Conservation (phyloP, 2,888 invertebrate genomes). For the Macaria notata region DNA sequence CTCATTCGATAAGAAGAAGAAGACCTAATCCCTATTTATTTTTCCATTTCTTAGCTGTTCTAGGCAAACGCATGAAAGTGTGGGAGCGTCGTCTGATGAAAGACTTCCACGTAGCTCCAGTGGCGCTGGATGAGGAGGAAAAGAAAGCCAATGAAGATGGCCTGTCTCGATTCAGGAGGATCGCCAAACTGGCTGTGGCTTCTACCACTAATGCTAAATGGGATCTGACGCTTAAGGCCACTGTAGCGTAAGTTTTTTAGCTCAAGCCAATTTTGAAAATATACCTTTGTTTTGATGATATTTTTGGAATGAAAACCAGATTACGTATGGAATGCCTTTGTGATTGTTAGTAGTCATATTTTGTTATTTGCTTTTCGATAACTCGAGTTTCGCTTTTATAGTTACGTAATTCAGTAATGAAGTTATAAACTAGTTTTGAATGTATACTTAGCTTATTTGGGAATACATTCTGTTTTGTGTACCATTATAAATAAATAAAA, state of each 20-base stretch:
- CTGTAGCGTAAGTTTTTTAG: constrained; percentile 74
- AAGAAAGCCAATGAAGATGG: constrained; percentile 79
- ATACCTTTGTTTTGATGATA: background rate
- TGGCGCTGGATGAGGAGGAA: constrained; percentile 83
- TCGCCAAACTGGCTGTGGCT: constrained; percentile 88
- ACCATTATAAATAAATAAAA: too few species aligned
- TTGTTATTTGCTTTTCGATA: too few species aligned
- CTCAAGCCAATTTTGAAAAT: background rate
- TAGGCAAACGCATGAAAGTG: constrained; percentile 89
- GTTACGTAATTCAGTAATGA: too few species aligned
- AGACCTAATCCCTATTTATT: too few species aligned
- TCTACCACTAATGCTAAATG: constrained; percentile 88
- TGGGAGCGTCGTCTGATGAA: constrained; percentile 95
- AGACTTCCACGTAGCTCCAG: constrained; percentile 92
- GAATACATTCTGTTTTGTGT: too few species aligned
- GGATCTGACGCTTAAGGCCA: constrained; percentile 86
- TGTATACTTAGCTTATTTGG: too few species aligned
- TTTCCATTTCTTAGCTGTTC: constrained; percentile 75
- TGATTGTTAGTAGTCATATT: too few species aligned
- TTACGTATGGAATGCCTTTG: too few species aligned
- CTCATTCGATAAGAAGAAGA: too few species aligned
- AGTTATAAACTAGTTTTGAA: too few species aligned
- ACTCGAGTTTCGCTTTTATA: too few species aligned
- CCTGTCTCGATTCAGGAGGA: constrained; percentile 86
- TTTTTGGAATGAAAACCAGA: too few species aligned